Conservation (phyloP, 2,888 invertebrate species). For the Cantharis rustica region DNA sequence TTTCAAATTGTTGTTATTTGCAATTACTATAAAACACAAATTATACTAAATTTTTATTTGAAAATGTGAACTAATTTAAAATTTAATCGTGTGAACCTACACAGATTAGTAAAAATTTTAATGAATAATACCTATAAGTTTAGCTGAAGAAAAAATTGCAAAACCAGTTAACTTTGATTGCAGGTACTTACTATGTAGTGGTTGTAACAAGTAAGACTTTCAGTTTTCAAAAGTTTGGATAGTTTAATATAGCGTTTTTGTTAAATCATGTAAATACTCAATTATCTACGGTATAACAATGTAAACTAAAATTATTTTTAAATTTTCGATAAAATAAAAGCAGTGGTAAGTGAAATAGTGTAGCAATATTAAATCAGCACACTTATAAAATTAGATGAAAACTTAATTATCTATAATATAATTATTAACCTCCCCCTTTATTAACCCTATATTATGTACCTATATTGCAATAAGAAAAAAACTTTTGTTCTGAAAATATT, state of each 20-base stretch:
- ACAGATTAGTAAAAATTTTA: not conserved
- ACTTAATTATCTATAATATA: too few relatives aligned
- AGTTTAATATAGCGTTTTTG: not conserved
- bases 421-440: too few relatives aligned
- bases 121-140: not conserved
- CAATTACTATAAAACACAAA: not conserved
- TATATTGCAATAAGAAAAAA: not conserved
- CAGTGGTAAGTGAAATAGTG: too few relatives aligned
- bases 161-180: not conserved
- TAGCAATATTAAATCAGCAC: too few relatives aligned
- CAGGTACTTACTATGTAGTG: not conserved
- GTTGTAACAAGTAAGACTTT: not conserved
- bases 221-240: not conserved
- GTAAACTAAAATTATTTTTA: too few relatives aligned
- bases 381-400: too few relatives aligned
- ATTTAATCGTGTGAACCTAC: not conserved
- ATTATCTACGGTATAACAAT: not conserved
- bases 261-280: not conserved
- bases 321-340: too few relatives aligned
- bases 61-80: not conserved
- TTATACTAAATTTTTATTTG: not conserved
- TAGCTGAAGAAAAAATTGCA: not conserved
- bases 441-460: too few relatives aligned
- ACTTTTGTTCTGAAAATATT: too few relatives aligned
- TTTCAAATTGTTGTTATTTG: not conserved